Base-by-base conservation (phyloP, 2,888 invertebrate species). In the Eudasyphora cyanicolor region DNA sequence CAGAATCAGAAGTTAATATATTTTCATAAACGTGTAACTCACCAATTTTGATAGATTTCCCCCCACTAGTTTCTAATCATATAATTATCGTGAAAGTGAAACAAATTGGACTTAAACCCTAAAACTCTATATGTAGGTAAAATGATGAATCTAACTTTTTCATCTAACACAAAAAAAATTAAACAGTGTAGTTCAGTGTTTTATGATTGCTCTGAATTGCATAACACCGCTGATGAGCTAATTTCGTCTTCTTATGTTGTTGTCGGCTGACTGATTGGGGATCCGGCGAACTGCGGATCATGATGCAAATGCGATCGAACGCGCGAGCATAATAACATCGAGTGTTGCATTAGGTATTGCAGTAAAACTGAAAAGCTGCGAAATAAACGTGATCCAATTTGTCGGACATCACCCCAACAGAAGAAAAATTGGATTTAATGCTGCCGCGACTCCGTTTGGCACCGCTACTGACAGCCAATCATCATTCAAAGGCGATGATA, bases 311-410 rank as follows among this genome's bases (percentile, higher is more conserved):
- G 17, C 27, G 29, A 75, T 64, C 35, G 27, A 60, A 60, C 21
- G 19, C 21, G 19, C 21, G 10, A 27, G 64, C 38, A 24, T 64
- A 49, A 64, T 51, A 64, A 75, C n/a, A n/a, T n/a, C n/a, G n/a
- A n/a, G n/a, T 78, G 74, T 74, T 78, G 75, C 77, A 60, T 32
- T 32, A n/a, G n/a, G n/a, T n/a, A 62, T 32, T 32, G 17, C 21
- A 70, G 74, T 70, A 74, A 75, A 75, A 80, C 75, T 74, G 73
- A 77, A 42, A 74, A 75, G 78, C 75, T 74, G 73, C 74, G 32
- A 74, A 77, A 81, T 67, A 81, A 84, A 84, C 84, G 84, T 84
- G 84, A 84, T 84, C 84, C 84, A 84, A 81, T 84, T 84, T 84
- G 49, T 54, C 67, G 81, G 78, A 76, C 84, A 77, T 75, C 14